phyloP scores from a whole-genome alignment of 1,140 invertebrate species.

The Psix sp. region DNA sequence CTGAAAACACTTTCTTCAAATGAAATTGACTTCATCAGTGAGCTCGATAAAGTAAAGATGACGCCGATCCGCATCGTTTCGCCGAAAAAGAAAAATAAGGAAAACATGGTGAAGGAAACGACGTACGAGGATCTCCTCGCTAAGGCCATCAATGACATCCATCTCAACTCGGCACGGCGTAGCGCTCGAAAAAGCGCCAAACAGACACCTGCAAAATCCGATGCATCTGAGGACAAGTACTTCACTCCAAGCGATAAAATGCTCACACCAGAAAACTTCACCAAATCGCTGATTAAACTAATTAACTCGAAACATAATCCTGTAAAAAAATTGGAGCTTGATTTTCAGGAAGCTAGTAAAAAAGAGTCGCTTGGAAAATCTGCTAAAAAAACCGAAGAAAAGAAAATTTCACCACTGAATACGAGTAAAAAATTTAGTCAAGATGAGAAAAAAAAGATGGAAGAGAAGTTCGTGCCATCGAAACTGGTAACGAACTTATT shows the following conservation, averaged over 20 bases:
- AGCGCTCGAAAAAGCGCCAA: conserved; percentile 14
- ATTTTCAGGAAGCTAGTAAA: conserved; percentile 12
- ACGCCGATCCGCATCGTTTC: conserved; percentile 55
- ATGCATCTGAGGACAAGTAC: conserved; percentile 31
- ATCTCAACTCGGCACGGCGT: conserved; percentile 49
- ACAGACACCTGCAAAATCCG: conserved; percentile 34
- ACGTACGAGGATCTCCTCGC: conserved; percentile 63
- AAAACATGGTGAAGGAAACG: conserved; percentile 51
- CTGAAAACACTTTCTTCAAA: conserved; percentile 17
- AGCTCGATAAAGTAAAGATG: conserved; percentile 57
- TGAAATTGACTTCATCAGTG: conserved; percentile 34
- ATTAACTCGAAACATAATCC: conserved; percentile 11
- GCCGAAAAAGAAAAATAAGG: conserved; percentile 45
- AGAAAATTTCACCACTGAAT: background rate
- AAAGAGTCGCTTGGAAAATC: conserved; percentile 1
- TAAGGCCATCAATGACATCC: conserved; percentile 58
- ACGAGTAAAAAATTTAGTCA: conserved; percentile 2
- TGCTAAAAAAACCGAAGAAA: conserved; percentile 4
- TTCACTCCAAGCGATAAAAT: conserved; percentile 47
- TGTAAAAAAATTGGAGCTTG: conserved; percentile 25
- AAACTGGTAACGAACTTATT: conserved; percentile 10
- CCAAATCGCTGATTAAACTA: conserved; percentile 15
- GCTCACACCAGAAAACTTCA: conserved; percentile 12
- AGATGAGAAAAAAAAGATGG: conserved; percentile 1
- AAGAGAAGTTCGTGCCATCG: conserved; percentile 14